Evolutionary conservation across 2,888 invertebrate species (phyloP), one percentile per base, ranked within the genome.

Genomic region (Carcina quercana): DNA sequence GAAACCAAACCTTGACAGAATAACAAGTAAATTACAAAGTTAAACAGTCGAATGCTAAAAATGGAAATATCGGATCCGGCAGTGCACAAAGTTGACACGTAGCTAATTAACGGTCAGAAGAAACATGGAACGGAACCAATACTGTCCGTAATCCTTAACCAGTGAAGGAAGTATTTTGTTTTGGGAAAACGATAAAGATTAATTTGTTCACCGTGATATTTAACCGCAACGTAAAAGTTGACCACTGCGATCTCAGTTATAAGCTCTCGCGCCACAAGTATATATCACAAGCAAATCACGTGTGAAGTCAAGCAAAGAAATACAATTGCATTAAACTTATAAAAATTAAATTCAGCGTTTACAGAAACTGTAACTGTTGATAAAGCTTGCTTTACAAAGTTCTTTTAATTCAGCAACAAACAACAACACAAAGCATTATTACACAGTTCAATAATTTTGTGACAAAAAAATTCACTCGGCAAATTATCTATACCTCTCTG

Each of bases 81-180:
- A 54, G 43, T 46, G 35, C 37, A 44, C 42, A 50, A 45, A 47
- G 43, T 38, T 43, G 38, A 26, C 28, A 26, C 38, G 26, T 29
- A 25, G 40, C 36, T 46, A 60, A 58, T 59, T 59, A 50, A 43
- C 43, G 45, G 43, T 38, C 38, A 10, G 8, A 47, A 40, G 34
- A 50, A 43, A 40, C 42, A 35, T 46, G 52, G 28, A 43, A 53
- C 65, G 64, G 67, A 70, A 69, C 60, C 37, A 37, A 54, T 47
- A 13, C 30, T 45, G 54, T 59, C 65, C 62, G 68, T 64, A 51
- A 47, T 40, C n/a, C n/a, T n/a, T n/a, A n/a, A n/a, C 49, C 50
- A 40, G 42, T 52, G 45, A 45, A 68, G 72, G 72, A 72, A 67
- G 55, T 46, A n/a, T n/a, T n/a, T n/a, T n/a, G n/a, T n/a, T n/a